These are phyloP conservation scores for Daboia siamensis DNA, from an alignment of 2,113 vertebrate genomes.

Conservation along the genomic window DNA sequence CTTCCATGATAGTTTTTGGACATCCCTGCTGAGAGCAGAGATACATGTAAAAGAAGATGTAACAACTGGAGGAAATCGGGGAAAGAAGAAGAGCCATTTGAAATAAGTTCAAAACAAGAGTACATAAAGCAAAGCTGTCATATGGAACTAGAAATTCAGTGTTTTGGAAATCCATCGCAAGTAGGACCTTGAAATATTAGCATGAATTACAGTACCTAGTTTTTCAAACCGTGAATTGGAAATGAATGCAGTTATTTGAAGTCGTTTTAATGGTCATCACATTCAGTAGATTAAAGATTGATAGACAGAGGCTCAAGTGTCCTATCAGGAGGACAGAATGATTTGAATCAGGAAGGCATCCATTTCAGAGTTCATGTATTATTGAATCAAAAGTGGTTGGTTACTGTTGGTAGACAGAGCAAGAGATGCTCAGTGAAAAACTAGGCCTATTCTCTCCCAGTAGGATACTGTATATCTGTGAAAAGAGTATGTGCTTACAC, in stretches of 20 bases:
- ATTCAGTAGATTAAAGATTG: constrained; percentile 64
- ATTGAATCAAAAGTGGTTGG: constrained; percentile 54
- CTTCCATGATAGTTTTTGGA: neutral
- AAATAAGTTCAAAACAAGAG: neutral
- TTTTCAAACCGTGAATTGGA: neutral
- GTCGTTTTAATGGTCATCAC: constrained; percentile 16
- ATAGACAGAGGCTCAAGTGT: constrained; percentile 52
- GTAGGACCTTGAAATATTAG: neutral
- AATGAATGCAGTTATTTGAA: constrained; percentile 32
- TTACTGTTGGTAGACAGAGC: neutral
- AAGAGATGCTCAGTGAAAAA: neutral
- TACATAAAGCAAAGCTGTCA: neutral
- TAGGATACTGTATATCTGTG: neutral
- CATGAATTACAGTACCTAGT: fast-evolving
- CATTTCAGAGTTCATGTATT: constrained; percentile 62
- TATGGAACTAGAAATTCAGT: neutral
- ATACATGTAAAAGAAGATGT: neutral
- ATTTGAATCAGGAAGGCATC: constrained; percentile 47
- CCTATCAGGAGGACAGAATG: constrained; percentile 26
- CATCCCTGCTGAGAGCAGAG: neutral
- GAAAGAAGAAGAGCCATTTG: neutral
- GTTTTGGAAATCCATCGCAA: neutral
- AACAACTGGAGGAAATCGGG: neutral
- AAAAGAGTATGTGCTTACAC: neutral
- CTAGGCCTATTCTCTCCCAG: neutral